Base-by-base conservation (phyloP, 2,888 invertebrate species). In the Acrobeloides nanus region DNA sequence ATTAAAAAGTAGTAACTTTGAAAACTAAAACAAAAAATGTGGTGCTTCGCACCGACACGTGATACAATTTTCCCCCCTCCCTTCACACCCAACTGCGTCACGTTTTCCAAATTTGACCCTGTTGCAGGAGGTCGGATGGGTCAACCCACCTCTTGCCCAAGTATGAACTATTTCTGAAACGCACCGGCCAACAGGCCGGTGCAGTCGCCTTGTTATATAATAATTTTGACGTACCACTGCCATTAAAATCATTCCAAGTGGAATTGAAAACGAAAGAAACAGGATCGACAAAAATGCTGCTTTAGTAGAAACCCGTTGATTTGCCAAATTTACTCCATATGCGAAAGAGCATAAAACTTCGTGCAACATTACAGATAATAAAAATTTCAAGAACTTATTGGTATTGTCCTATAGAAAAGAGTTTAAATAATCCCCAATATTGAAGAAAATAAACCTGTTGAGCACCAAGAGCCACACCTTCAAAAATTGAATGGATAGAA, bases 381-480 rank as follows among this genome's bases (percentile, higher is more conserved):
- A 46, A n/a, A 68, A 54, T 37, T 62, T 61, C 40, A 59, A 45
- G 42, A 68, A 68, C 17, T 57, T 59, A n/a, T 43, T 40, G 10
- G 35, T 34, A 18, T 61, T 59, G 12, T 49, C 53, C 46, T 65
- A 50, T 5, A 53, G 39, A 15, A 37, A 32, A 23, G 41, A 15
- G 18, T 38, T 3, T 21, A 3, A 10, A 25, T 38, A 15, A 17
- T 7, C 7, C n/a, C 35, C 35, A 29, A 29, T 12, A 23, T 35
- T 35, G 21, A 21, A 29, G 6, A 21, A 5, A 21, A 1, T 23
- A 37, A 21, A 53, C 53, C 61, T 80, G n/a, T n/a, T n/a, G 79
- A 2, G 81, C 72, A 1, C 81, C 81, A 40, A 81, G 75, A 3
- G 81, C 80, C 15, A 81, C 64, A 5, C 81, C 81, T 68, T 81